A percentile compares a stretch with the other conserved stretches of the same genome.
Evolutionary conservation across 1,140 invertebrate genomes (phyloP).

Genomic region (Dendroctonus valens): DNA sequence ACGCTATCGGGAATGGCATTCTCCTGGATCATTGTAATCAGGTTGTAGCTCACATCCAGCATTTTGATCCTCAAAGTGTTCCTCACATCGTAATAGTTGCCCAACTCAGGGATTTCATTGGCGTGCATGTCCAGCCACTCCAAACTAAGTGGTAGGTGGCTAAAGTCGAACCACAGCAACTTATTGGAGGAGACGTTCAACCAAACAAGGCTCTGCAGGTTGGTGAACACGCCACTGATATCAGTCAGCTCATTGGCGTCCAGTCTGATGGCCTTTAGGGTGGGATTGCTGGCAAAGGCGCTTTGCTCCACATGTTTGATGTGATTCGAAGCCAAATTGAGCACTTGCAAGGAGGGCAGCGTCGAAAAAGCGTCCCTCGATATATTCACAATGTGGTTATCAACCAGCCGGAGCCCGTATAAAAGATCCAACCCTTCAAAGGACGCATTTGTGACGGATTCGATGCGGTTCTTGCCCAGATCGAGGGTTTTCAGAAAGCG

Average conservation of each 20-base stretch:
- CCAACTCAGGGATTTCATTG: constrained; percentile 65
- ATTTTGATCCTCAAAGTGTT: constrained; percentile 68
- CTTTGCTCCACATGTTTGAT: constrained; percentile 63
- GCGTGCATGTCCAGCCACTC: constrained; percentile 71
- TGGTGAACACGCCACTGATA: constrained; percentile 65
- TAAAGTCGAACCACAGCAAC: constrained; percentile 66
- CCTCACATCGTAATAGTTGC: constrained; percentile 63
- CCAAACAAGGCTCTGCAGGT: constrained; percentile 65
- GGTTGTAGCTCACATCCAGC: constrained; percentile 74
- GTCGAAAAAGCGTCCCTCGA: constrained; percentile 65
- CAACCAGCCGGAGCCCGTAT: constrained; percentile 64
- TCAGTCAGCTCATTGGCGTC: constrained; percentile 67
- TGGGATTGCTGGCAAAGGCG: constrained; percentile 64
- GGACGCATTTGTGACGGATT: constrained; percentile 58
- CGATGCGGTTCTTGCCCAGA: constrained; percentile 75
- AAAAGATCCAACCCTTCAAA: constrained; percentile 64
- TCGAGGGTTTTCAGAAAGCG: constrained; percentile 72
- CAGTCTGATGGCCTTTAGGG: constrained; percentile 64
- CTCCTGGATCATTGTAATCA: constrained; percentile 65
- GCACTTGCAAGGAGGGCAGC: constrained; percentile 62
- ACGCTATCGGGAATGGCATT: constrained; percentile 70
- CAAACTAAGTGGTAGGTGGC: constrained; percentile 63
- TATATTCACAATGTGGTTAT: constrained; percentile 67
- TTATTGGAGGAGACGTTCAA: constrained; percentile 70
- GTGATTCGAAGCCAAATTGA: constrained; percentile 69